These are phyloP conservation scores for Diphyllodes magnificus DNA, from an alignment of 2,113 vertebrate species.

Conservation along the genomic window DNA sequence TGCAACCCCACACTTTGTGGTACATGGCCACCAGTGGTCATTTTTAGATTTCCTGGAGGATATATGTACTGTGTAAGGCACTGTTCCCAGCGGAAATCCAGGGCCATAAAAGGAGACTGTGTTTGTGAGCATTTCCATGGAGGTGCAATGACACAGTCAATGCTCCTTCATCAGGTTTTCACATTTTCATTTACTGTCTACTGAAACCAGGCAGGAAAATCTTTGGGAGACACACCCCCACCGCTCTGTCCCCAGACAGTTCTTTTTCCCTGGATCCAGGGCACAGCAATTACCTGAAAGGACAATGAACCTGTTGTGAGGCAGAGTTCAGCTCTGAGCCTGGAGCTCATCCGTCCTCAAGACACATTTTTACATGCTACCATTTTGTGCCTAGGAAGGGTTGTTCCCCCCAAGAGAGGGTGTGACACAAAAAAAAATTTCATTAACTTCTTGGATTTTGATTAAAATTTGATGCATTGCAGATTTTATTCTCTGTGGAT, in stretches of 20 bases:
- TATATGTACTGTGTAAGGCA: too few relatives aligned
- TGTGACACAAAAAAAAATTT: background rate
- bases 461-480: background rate
- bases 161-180: background rate
- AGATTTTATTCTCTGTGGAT: background rate
- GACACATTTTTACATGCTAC: background rate
- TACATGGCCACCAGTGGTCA: background rate
- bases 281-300: background rate
- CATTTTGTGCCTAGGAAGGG: background rate
- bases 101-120: background rate
- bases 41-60: background rate
- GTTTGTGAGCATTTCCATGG: background rate
- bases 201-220: background rate
- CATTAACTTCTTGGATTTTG: background rate
- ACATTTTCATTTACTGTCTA: background rate
- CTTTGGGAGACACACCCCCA: background rate
- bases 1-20: background rate
- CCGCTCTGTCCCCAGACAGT: accelerated
- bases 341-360: background rate
- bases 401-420: background rate
- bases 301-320: background rate
- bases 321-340: background rate
- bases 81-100: accelerated
- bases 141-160: background rate
- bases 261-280: background rate